Evolutionary conservation across 2,113 vertebrate genomes (phyloP).

Genomic region (Pseudorectes ferrugineus): DNA sequence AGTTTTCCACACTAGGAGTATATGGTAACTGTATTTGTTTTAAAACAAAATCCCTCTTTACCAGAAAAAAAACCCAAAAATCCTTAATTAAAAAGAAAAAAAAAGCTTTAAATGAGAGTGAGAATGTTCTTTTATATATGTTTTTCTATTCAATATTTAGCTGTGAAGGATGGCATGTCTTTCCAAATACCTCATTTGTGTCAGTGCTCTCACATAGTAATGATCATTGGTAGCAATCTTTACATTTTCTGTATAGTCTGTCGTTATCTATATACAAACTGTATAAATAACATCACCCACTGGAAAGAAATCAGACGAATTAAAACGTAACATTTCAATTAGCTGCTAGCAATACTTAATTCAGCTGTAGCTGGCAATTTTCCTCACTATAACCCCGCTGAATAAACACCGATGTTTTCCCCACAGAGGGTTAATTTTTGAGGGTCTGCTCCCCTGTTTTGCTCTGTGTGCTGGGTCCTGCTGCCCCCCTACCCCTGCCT

Average conservation of each 20-base stretch:
- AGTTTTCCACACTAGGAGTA: neutral
- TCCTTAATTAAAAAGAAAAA: neutral
- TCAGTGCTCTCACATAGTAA: neutral
- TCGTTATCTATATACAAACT: conserved; percentile 24
- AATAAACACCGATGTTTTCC: neutral
- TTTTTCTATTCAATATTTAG: neutral
- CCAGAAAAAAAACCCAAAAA: neutral
- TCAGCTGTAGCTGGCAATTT: conserved; percentile 28
- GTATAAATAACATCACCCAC: conserved; percentile 41
- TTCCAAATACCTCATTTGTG: neutral
- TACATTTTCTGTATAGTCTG: conserved; percentile 44
- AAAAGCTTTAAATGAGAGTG: conserved; percentile 12
- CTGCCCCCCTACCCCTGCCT: neutral
- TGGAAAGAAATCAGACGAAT: conserved; percentile 49
- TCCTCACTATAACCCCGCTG: neutral
- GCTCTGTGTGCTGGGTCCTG: rapidly evolving
- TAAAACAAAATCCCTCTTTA: conserved; percentile 47
- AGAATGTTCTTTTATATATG: neutral
- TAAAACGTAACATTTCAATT: conserved; percentile 49
- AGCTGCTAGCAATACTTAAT: conserved; percentile 40
- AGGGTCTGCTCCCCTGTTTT: neutral
- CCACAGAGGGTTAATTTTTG: neutral
- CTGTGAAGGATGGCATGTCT: neutral
- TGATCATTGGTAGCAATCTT: neutral
- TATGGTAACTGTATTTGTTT: conserved; percentile 50